Evolutionary conservation across 2,888 invertebrate species (phyloP), one percentile per base, ranked within the genome.

Genomic region (Nemoura dubitans): DNA sequence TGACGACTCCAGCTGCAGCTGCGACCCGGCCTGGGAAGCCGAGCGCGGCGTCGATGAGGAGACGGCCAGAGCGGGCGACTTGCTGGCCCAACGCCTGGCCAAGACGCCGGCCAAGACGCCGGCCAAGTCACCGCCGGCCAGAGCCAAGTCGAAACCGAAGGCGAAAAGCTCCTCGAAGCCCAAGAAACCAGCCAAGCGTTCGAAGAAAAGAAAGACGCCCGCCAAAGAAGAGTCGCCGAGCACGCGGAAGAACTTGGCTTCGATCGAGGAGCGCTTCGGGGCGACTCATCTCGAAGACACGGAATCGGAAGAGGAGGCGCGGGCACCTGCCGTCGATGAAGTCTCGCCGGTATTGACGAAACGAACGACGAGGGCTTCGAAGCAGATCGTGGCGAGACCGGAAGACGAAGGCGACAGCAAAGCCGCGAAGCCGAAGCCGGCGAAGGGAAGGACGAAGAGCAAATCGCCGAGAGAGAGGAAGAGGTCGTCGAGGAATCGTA

Each of bases 391-490:
- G 26, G 27, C 28, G 80, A n/a, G n/a, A n/a, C n/a, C 25, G 16
- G 14, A 28, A 26, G 78, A 3, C 76, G 28, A 16, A 2, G 14
- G 1, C 28, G 80, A 2, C 16, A 14, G 26, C 26, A 27, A 80
- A 14, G 26, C 26, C 26, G 5, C 5, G 80, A 80, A 26, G 80
- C 21, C 26, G 5, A 27, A 6, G 80, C n/a, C n/a, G n/a, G n/a
- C n/a, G n/a, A n/a, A n/a, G n/a, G n/a, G n/a, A 80, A 80, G 80
- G 28, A 26, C 26, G 6, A 21, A 80, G 80, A 80, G n/a, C n/a
- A n/a, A n/a, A n/a, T n/a, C n/a, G n/a, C n/a, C n/a, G n/a, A n/a
- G n/a, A n/a, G n/a, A n/a, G n/a, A n/a, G n/a, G n/a, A n/a, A n/a
- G n/a, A n/a, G n/a, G n/a, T n/a, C n/a, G n/a, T n/a, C n/a, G n/a